Percentiles rank a stretch among this genome's conserved stretches.
phyloP scores from a whole-genome alignment of 2,797 vertebrate species.

The Dendrocincla fuliginosa region DNA sequence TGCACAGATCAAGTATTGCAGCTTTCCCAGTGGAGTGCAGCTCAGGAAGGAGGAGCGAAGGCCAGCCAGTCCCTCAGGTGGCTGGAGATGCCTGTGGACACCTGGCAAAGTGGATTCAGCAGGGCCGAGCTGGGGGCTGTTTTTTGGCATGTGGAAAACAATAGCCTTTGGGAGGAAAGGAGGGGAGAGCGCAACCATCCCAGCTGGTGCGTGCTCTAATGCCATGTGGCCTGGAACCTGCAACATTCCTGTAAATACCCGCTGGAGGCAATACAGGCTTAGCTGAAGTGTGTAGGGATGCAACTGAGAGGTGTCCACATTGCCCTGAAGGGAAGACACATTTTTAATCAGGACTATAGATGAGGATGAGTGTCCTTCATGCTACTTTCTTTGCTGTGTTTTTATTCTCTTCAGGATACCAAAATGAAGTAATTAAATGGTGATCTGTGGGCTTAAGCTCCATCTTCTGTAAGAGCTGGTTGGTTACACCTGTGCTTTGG shows the following conservation, averaged over 20 bases:
- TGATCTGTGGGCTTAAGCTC: not conserved
- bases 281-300: not conserved
- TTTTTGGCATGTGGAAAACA: not conserved
- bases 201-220: not conserved
- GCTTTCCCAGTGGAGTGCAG: not conserved
- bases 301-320: not conserved
- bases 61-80: not conserved
- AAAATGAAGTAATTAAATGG: not conserved
- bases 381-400: not conserved
- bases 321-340: not conserved
- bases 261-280: not conserved
- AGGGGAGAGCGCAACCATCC: not conserved
- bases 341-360: not conserved
- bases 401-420: not conserved
- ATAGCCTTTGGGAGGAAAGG: not conserved
- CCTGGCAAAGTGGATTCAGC: accelerated
- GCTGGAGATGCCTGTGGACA: accelerated
- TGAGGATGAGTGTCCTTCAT: not conserved
- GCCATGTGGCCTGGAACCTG: not conserved
- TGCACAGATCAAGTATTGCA: not conserved
- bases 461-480: not conserved
- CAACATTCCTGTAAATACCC: constrained; percentile 17
- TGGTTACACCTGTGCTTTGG: not conserved
- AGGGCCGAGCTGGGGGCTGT: not conserved
- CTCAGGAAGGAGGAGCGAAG: not conserved